Conservation (phyloP, 2,113 vertebrate genomes). For the Ictalurus punctatus region DNA sequence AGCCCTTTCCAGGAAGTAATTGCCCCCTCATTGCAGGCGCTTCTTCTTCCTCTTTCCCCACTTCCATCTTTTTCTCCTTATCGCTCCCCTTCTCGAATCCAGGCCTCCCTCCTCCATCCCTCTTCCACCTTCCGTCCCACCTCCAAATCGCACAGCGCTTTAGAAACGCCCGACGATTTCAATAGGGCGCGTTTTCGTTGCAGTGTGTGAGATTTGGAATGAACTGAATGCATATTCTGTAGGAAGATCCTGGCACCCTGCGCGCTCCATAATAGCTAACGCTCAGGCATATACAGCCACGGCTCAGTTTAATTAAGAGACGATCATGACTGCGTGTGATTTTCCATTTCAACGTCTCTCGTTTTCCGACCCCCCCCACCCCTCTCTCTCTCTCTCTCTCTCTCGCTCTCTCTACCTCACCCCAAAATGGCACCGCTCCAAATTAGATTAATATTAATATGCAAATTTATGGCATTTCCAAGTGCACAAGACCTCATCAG, state of each 20-base stretch:
- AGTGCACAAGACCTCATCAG: slow-evolving; percentile 67
- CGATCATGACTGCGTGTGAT: slow-evolving; percentile 73
- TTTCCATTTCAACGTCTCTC: slow-evolving; percentile 71
- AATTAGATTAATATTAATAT: slow-evolving; percentile 79
- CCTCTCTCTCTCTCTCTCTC: neutral
- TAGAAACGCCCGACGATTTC: neutral
- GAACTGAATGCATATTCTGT: slow-evolving; percentile 16
- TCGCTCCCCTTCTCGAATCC: neutral
- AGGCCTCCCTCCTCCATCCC: slow-evolving; percentile 16
- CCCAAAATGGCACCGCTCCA: slow-evolving; percentile 73
- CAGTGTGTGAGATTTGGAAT: neutral
- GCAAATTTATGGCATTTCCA: slow-evolving; percentile 76
- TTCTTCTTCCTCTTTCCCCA: slow-evolving; percentile 16
- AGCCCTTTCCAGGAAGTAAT: slow-evolving; percentile 33
- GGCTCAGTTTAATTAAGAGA: slow-evolving; percentile 75
- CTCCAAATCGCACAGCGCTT: slow-evolving; percentile 24
- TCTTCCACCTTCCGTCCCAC: slow-evolving; percentile 25
- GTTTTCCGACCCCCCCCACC: slow-evolving; percentile 22
- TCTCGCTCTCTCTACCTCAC: slow-evolving; percentile 60
- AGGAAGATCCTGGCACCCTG: slow-evolving; percentile 21
- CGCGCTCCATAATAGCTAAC: neutral
- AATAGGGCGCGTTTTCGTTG: slow-evolving; percentile 1
- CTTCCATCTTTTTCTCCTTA: slow-evolving; percentile 27
- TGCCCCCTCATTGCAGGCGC: slow-evolving; percentile 10
- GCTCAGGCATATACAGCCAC: slow-evolving; percentile 41